Percentiles rank a stretch among this genome's conserved stretches.
These are phyloP conservation scores for Calidris pygmaea DNA, from an alignment of 2,113 vertebrate genomes.

Conservation along the genomic window DNA sequence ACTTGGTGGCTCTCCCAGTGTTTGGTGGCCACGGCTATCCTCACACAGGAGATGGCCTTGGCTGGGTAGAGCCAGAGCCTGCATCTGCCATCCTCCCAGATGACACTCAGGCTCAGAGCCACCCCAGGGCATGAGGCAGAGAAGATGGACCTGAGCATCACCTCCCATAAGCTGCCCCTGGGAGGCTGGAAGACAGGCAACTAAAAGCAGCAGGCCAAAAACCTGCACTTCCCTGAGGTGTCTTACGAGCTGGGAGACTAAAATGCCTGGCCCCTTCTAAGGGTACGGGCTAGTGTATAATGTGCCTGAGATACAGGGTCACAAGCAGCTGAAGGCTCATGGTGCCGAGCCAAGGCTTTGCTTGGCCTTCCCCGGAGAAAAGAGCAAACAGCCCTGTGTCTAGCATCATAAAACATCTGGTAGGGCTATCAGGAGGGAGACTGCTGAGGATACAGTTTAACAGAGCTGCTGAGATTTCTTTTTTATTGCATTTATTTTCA, in stretches of 20 bases:
- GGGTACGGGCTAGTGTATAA: not conserved
- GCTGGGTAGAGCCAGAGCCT: not conserved
- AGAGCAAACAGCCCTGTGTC: slow-evolving; percentile 16
- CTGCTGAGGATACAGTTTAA: slow-evolving; percentile 71
- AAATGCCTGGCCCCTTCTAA: not conserved
- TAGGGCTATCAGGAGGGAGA: slow-evolving; percentile 66
- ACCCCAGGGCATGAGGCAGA: not conserved
- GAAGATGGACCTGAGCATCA: not conserved
- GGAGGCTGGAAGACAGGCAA: not conserved
- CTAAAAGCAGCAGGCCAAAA: not conserved
- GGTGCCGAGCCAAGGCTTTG: slow-evolving; percentile 47
- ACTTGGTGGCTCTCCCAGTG: not conserved
- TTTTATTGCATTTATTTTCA: slow-evolving; percentile 76
- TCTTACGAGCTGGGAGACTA: not conserved
- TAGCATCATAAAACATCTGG: slow-evolving; percentile 75
- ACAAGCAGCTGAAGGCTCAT: not conserved
- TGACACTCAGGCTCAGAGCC: not conserved
- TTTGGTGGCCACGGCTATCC: not conserved
- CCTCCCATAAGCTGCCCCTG: not conserved
- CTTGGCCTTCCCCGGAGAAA: slow-evolving; percentile 41
- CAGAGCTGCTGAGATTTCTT: slow-evolving; percentile 72
- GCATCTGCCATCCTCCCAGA: not conserved
- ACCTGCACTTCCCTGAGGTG: not conserved
- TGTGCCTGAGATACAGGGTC: not conserved
- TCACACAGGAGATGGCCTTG: not conserved